These are phyloP conservation scores for Chloromyia formosa DNA, from an alignment of 2,888 invertebrate genomes.

Conservation along the genomic window DNA sequence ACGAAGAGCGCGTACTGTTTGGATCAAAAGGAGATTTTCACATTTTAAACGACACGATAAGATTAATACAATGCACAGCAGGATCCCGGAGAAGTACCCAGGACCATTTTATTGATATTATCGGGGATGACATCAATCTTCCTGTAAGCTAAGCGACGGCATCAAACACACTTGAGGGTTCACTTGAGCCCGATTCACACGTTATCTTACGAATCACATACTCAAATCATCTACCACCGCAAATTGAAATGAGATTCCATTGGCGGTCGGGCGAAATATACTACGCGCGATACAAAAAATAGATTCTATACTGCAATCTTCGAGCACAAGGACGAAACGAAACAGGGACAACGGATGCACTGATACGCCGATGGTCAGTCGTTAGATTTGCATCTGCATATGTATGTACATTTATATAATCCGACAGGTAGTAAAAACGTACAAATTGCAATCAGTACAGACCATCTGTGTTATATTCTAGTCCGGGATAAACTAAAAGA, in stretches of 20 bases:
- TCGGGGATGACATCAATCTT: slow-evolving; percentile 1
- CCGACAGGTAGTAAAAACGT: slow-evolving; percentile 47
- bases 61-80: slow-evolving; percentile 2
- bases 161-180: slow-evolving; percentile 4
- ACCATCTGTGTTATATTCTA: slow-evolving; percentile 54
- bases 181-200: background rate
- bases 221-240: slow-evolving; percentile 10
- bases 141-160: background rate
- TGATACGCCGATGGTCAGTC: slow-evolving; percentile 4
- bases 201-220: slow-evolving; percentile 16
- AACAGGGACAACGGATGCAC: background rate
- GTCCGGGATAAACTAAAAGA: slow-evolving; percentile 55
- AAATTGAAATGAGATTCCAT: background rate
- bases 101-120: background rate
- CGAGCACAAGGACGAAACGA: background rate
- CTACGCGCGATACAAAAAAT: background rate
- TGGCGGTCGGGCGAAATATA: background rate
- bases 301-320: background rate
- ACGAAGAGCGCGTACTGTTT: background rate
- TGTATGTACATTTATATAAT: slow-evolving; percentile 43
- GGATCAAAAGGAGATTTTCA: slow-evolving; percentile 5
- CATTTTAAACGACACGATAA: background rate
- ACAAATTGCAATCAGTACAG: slow-evolving; percentile 50
- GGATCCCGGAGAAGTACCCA: background rate
- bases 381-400: slow-evolving; percentile 8